A percentile compares a stretch with the other conserved stretches of the same genome.
Conservation (phyloP, 2,113 vertebrate species). For the Oenanthe oenanthe region DNA sequence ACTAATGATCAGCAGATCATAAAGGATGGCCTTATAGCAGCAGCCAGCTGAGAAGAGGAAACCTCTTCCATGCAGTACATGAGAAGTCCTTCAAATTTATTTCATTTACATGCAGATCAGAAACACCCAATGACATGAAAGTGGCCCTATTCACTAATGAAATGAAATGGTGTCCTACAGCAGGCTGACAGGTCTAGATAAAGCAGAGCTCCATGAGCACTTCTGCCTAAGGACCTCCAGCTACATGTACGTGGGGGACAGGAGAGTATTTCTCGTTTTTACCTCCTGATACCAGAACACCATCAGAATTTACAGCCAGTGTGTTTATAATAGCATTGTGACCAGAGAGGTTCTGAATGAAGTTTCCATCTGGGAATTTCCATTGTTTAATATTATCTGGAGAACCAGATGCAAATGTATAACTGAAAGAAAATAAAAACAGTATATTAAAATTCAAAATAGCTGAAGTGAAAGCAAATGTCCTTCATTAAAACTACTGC, state of each 20-base stretch:
- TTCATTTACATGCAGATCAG: neutral
- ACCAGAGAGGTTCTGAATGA: conserved; percentile 98
- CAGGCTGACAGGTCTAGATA: neutral
- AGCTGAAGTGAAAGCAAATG: neutral
- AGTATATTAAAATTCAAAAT: neutral
- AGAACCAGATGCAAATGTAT: conserved; percentile 97
- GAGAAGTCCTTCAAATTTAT: neutral
- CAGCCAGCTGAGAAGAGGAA: neutral
- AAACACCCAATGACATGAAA: neutral
- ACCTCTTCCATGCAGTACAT: neutral
- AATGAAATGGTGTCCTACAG: neutral
- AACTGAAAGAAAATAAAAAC: conserved; percentile 78
- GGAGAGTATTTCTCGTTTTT: neutral
- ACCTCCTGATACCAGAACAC: conserved; percentile 98
- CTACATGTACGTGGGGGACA: accelerated
- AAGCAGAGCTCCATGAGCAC: neutral
- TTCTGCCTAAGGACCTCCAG: neutral
- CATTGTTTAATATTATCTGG: conserved; percentile 99
- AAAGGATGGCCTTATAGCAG: neutral
- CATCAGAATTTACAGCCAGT: conserved; percentile 93
- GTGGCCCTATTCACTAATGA: neutral
- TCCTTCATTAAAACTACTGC: neutral
- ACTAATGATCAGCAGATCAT: neutral
- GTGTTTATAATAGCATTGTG: conserved; percentile 98
- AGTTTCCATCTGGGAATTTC: conserved; percentile 97